Evolutionary conservation across 2,888 invertebrate genomes (phyloP), one percentile per base, ranked within the genome.

Genomic region (Cheilosia urbana): DNA sequence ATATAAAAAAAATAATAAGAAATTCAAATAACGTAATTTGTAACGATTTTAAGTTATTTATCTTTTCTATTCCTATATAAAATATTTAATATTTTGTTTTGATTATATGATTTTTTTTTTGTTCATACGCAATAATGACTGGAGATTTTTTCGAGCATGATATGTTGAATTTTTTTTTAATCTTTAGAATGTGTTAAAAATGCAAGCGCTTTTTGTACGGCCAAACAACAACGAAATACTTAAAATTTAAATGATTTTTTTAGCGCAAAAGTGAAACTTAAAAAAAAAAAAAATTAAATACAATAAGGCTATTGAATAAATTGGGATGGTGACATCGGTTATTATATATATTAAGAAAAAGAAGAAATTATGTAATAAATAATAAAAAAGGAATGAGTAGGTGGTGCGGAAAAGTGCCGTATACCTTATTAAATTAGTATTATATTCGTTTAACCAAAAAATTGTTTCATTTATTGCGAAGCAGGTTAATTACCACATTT

Each of bases 91-190:
- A 65, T 62, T 63, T 68, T 34, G 27, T 68, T 42, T 58, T 69
- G 49, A 76, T 81, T 66, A 57, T 47, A 76, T 76, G 57, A 76
- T 65, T 65, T 65, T 78, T 60, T 42, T 65, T 58, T 55, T 63
- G 47, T 84, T 84, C 73, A 66, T 84, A 80, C 80, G 84, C 84
- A 84, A 84, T 84, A 84, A 84, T 84, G 84, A 84, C 84, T 84
- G 84, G 84, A 84, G 84, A 84, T 84, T 84, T 84, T 75, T 78
- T 83, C 78, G 73, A 83, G 73, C 68, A 78, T 72, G 47, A 37
- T 37, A 55, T 69, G 53, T 81, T 69, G 69, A 78, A 21, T 58
- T 53, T 42, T 40, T 66, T 55, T n/a, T 30, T 13, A 60, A 62
- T 47, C 5, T 57, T 58, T 34, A 60, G 30, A 68, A 57, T 83